Evolutionary conservation across 2,797 vertebrate genomes (phyloP).

Genomic region (Argya squamiceps): DNA sequence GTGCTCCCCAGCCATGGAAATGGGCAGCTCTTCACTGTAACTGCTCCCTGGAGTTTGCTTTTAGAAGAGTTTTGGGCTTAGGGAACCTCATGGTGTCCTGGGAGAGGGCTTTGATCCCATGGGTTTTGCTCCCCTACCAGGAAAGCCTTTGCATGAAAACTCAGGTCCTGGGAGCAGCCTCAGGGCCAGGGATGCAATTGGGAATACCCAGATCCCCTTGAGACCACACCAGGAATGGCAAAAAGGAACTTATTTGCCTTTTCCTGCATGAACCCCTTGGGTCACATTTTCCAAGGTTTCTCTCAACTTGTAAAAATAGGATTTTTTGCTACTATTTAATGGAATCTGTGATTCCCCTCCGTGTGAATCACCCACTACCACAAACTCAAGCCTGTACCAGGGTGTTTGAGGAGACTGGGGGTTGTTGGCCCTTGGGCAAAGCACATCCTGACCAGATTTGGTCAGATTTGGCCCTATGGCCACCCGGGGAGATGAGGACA

Average conservation of each 20-base stretch:
- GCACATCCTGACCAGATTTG: neutral
- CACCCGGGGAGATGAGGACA: neutral
- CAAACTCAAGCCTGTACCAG: accelerated
- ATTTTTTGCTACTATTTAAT: neutral
- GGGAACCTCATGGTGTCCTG: neutral
- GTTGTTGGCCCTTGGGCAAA: neutral
- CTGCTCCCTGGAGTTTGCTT: neutral
- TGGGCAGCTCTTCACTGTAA: neutral
- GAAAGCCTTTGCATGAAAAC: neutral
- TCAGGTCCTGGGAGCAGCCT: neutral
- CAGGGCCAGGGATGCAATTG: accelerated
- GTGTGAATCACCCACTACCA: neutral
- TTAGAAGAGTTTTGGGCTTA: neutral
- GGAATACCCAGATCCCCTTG: neutral
- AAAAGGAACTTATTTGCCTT: neutral
- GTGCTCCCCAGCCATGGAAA: neutral
- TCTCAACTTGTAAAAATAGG: neutral
- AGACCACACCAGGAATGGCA: accelerated
- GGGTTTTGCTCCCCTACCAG: neutral
- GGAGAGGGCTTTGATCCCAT: neutral
- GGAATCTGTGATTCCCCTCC: neutral
- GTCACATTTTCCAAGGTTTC: neutral
- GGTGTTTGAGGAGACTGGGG: neutral
- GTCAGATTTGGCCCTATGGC: too few species aligned
- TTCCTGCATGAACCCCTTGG: neutral